These are phyloP conservation scores for Tetramorium parvispinum DNA, from an alignment of 1,140 invertebrate species.

Conservation along the genomic window DNA sequence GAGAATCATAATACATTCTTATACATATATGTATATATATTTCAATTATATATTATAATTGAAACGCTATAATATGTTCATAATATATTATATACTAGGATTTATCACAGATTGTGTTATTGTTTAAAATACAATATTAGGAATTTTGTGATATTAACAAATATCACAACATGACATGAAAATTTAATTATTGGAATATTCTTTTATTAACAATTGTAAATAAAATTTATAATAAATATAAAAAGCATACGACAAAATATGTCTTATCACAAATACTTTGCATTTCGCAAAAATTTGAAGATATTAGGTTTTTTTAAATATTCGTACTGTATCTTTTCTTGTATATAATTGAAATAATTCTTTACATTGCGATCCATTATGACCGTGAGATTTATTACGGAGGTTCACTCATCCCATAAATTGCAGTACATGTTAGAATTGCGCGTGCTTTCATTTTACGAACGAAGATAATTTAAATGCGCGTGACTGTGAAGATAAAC, in stretches of 20 bases:
- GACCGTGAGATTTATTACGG: slow-evolving; percentile 8
- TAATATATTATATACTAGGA: neutral
- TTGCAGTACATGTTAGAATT: neutral
- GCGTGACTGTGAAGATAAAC: slow-evolving; percentile 9
- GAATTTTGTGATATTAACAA: neutral
- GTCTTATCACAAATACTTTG: neutral
- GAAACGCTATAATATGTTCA: neutral
- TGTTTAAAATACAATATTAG: neutral
- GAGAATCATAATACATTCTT: too few relatives aligned
- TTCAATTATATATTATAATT: neutral
- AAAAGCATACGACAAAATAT: neutral
- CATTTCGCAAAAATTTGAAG: neutral
- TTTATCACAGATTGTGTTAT: neutral
- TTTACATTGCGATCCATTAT: neutral
- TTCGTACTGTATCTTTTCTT: neutral
- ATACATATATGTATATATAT: too few relatives aligned
- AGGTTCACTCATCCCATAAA: slow-evolving; percentile 2
- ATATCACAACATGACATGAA: neutral
- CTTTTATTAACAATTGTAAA: neutral
- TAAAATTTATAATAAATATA: neutral
- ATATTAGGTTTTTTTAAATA: neutral
- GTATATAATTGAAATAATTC: neutral
- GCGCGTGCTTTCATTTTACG: neutral
- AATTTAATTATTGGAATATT: neutral
- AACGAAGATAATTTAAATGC: slow-evolving; percentile 47